phyloP scores from a whole-genome alignment of 2,797 vertebrate species.

The Pseudomugil gertrudae region DNA sequence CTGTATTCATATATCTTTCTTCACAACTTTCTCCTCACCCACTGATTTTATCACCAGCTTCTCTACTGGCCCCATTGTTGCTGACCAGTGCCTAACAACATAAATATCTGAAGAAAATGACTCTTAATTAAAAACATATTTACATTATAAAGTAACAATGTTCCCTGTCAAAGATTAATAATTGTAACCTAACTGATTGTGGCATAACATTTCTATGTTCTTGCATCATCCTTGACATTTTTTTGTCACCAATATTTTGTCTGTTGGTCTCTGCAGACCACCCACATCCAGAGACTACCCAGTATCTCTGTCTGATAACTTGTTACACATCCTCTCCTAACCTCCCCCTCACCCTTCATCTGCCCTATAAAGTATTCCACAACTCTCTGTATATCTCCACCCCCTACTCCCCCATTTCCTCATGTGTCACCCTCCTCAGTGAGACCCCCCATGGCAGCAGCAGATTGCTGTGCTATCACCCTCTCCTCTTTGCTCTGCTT shows the following conservation, averaged over 20 bases:
- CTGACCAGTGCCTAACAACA: not conserved
- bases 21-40: conserved; percentile 1
- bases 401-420: conserved; percentile 17
- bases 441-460: conserved; percentile 67
- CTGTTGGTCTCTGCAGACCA: conserved; percentile 49
- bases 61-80: not conserved
- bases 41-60: not conserved
- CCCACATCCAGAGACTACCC: conserved; percentile 74
- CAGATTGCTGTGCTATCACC: conserved; percentile 77
- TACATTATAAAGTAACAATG: not conserved
- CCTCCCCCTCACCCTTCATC: conserved; percentile 61
- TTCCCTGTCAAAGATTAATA: not conserved
- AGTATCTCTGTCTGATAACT: conserved; percentile 60
- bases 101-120: not conserved
- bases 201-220: not conserved
- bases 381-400: conserved; percentile 21
- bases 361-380: conserved; percentile 46
- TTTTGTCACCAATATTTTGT: conserved; percentile 17
- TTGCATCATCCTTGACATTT: not conserved
- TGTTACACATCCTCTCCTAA: conserved; percentile 49
- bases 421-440: conserved; percentile 30
- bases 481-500: conserved; percentile 47
- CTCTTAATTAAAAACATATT: not conserved
- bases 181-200: not conserved
- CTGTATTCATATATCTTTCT: conserved; percentile 2